These are phyloP conservation scores for Gryon sp. DNA, from an alignment of 1,140 invertebrate species.

Conservation along the genomic window DNA sequence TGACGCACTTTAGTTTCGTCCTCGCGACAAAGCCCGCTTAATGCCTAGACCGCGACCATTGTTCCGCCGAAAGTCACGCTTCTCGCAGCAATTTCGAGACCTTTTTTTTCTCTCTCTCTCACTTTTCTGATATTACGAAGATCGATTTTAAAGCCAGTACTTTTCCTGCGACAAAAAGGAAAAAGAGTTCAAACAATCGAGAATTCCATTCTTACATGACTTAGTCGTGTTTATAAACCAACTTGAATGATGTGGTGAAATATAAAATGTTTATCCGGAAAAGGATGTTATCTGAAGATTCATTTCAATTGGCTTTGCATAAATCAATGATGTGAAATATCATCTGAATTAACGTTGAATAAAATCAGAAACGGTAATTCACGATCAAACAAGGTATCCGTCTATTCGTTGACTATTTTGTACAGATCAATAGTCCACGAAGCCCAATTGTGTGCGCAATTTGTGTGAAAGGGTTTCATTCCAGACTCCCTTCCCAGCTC, in stretches of 20 bases:
- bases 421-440: slow-evolving; percentile 49
- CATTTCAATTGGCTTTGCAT: too few relatives aligned
- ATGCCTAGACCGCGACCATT: slow-evolving; percentile 11
- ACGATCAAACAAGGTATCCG: slow-evolving; percentile 10
- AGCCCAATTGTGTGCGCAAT: slow-evolving; percentile 51
- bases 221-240: too few relatives aligned
- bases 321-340: too few relatives aligned
- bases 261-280: too few relatives aligned
- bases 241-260: too few relatives aligned
- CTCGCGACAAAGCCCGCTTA: slow-evolving; percentile 24
- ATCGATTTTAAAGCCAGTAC: too few relatives aligned
- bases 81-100: slow-evolving; percentile 5
- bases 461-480: slow-evolving; percentile 57
- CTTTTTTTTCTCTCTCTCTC: slow-evolving; percentile 12
- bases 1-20: slow-evolving; percentile 40
- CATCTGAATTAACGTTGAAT: too few relatives aligned
- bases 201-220: too few relatives aligned
- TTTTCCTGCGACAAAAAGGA: too few relatives aligned
- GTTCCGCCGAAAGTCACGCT: slow-evolving; percentile 17
- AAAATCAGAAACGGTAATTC: slow-evolving; percentile 10
- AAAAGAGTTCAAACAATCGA: too few relatives aligned
- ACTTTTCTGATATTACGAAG: too few relatives aligned
- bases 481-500: slow-evolving; percentile 11
- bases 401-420: slow-evolving; percentile 24
- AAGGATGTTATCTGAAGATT: too few relatives aligned